Evolutionary conservation across 2,888 invertebrate genomes (phyloP).

Genomic region (Phasia obesa): DNA sequence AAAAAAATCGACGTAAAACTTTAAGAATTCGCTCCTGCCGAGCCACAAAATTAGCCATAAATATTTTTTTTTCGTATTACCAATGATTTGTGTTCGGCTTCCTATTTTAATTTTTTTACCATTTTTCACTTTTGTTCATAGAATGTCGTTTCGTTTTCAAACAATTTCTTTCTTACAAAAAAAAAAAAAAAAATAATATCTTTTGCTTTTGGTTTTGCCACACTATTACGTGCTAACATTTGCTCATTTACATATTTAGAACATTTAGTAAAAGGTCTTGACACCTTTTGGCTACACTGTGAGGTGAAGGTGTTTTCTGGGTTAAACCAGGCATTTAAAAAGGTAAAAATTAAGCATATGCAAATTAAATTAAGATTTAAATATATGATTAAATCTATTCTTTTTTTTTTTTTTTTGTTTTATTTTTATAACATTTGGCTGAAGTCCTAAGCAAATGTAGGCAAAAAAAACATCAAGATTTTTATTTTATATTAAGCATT

Average conservation of each 20-base stretch:
- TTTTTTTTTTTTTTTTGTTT: not conserved
- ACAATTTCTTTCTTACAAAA: no score
- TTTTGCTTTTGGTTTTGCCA: slow-evolving; percentile 2
- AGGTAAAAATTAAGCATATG: slow-evolving; percentile 61
- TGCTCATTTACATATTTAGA: slow-evolving; percentile 63
- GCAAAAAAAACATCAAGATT: no score
- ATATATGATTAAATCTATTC: slow-evolving; percentile 52
- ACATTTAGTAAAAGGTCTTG: slow-evolving; percentile 54
- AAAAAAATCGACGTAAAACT: no score
- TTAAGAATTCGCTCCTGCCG: no score
- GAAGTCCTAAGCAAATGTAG: not conserved
- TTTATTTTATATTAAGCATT: no score
- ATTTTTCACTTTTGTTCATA: no score
- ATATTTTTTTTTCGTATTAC: no score
- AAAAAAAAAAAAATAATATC: not conserved
- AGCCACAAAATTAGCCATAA: no score
- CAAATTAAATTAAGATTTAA: slow-evolving; percentile 67
- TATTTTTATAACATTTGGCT: not conserved
- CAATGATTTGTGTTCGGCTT: no score
- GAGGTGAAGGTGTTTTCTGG: slow-evolving; percentile 10
- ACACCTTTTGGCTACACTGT: slow-evolving; percentile 22
- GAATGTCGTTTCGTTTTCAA: no score
- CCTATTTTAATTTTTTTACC: no score
- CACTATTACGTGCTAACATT: slow-evolving; percentile 55
- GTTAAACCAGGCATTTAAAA: slow-evolving; percentile 11